Evolutionary conservation across 2,797 vertebrate species (phyloP).

Genomic region (Catharus ustulatus): DNA sequence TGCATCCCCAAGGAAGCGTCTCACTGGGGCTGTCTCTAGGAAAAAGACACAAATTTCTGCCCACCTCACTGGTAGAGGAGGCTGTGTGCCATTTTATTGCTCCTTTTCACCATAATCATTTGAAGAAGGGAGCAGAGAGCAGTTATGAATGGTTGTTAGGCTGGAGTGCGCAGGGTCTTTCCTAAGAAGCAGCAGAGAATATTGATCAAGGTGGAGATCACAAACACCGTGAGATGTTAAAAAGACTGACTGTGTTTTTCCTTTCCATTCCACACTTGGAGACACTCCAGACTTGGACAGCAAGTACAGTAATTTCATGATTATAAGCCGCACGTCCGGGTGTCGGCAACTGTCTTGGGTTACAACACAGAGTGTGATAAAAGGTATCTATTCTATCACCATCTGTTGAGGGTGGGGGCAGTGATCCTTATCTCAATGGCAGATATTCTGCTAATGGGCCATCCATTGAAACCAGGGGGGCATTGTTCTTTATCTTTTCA

Average conservation of each 20-base stretch:
- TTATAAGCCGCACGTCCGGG: too few relatives aligned
- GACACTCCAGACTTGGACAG: background rate
- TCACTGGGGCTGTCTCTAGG: background rate
- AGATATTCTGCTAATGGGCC: too few relatives aligned
- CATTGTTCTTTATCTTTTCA: too few relatives aligned
- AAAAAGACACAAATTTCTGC: background rate
- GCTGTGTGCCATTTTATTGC: background rate
- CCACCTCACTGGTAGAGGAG: background rate
- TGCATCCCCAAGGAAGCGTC: background rate
- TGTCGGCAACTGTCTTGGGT: too few relatives aligned
- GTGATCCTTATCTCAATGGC: too few relatives aligned
- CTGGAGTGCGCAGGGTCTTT: background rate
- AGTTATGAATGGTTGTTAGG: background rate
- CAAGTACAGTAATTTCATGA: background rate
- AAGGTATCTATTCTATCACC: too few relatives aligned
- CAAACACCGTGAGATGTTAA: background rate
- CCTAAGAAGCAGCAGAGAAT: background rate
- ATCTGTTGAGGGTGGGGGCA: too few relatives aligned
- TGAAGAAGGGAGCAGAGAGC: background rate
- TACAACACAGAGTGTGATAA: too few relatives aligned
- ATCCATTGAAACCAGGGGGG: too few relatives aligned
- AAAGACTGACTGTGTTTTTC: background rate
- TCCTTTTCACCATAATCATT: background rate
- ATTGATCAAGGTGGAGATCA: background rate
- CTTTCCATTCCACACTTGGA: background rate